phyloP scores from a whole-genome alignment of 2,113 vertebrate species.

The Triplophysa tibetana region DNA sequence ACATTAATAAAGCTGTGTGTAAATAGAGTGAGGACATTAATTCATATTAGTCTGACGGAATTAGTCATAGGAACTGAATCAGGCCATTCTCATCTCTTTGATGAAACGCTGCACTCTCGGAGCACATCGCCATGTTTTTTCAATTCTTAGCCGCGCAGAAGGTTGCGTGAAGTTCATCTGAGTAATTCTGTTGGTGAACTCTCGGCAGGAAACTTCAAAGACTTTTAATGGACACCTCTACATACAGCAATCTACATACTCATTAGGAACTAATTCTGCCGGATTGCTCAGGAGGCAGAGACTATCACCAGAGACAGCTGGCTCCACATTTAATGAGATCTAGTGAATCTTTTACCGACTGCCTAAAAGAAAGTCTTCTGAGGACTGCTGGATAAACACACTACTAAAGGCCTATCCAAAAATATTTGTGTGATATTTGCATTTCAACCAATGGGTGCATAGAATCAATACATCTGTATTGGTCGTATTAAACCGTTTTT shows the following conservation, averaged over 20 bases:
- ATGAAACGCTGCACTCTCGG: neutral
- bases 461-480: no score
- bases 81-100: neutral
- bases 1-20: neutral
- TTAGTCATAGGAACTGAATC: neutral
- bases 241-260: slow-evolving; percentile 44
- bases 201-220: slow-evolving; percentile 38
- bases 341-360: slow-evolving; percentile 6
- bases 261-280: slow-evolving; percentile 35
- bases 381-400: neutral
- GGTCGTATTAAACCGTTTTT: no score
- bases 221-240: slow-evolving; percentile 38
- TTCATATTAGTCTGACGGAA: neutral
- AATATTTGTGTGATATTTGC: neutral
- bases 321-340: slow-evolving; percentile 5
- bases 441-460: no score
- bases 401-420: neutral
- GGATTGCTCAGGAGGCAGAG: neutral
- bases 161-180: slow-evolving; percentile 49
- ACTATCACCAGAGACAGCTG: slow-evolving; percentile 30
- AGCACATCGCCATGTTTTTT: neutral
- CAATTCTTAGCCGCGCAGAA: neutral
- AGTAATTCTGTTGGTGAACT: slow-evolving; percentile 40
- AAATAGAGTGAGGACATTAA: neutral
- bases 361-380: neutral